A percentile compares a stretch with the other conserved stretches of the same genome.
These are phyloP conservation scores for Ypsolopha sequella DNA, from an alignment of 2,888 invertebrate species.

Conservation along the genomic window DNA sequence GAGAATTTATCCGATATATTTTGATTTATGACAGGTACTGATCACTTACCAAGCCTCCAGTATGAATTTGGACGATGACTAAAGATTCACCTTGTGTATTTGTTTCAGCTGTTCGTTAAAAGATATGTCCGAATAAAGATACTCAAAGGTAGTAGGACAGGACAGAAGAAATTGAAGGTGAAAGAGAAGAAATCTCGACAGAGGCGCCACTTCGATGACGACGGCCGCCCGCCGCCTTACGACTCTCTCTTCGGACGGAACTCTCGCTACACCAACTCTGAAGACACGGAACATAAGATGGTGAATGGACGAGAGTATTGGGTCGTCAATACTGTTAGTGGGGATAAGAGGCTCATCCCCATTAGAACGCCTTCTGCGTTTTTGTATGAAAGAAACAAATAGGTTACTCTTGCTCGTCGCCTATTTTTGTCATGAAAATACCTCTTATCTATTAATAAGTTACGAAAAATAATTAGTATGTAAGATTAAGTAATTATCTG, in stretches of 20 bases:
- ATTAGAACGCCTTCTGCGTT: constrained; percentile 82
- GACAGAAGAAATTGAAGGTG: not conserved
- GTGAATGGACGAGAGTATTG: constrained; percentile 86
- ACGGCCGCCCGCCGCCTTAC: constrained; percentile 75
- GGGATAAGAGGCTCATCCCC: constrained; percentile 78
- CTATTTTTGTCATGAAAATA: not conserved
- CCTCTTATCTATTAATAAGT: not conserved
- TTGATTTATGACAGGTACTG: too few relatives aligned
- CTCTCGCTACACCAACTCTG: constrained; percentile 26
- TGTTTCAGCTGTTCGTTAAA: constrained; percentile 35
- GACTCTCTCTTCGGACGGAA: constrained; percentile 68
- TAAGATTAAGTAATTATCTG: not conserved
- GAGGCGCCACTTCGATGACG: constrained; percentile 17
- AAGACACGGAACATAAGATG: constrained; percentile 57
- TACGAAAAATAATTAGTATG: not conserved
- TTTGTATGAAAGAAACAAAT: constrained; percentile 68
- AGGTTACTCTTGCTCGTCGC: not conserved
- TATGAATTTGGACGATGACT: too few relatives aligned
- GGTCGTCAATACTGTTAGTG: constrained; percentile 72
- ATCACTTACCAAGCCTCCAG: too few relatives aligned
- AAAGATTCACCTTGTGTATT: too few relatives aligned
- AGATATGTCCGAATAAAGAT: constrained; percentile 26
- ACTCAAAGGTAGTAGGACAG: not conserved
- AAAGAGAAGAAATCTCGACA: too few relatives aligned
- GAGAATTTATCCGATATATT: too few relatives aligned